Base-by-base conservation (phyloP, 2,113 vertebrate genomes). In the Protobothrops mucrosquamatus region DNA sequence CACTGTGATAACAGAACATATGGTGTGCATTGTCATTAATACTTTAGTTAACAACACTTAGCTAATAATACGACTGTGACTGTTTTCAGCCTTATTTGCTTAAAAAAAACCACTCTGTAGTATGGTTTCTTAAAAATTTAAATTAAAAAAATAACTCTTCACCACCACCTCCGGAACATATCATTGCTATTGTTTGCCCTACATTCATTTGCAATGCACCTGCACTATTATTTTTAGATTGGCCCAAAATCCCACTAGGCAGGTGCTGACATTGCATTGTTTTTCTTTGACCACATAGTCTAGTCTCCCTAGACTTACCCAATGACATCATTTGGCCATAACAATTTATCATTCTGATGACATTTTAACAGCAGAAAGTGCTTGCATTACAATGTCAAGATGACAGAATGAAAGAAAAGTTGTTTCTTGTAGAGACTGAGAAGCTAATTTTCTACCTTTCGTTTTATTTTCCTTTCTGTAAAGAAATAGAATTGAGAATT, bases 261-360 rank as follows among this genome's bases (percentile, higher is more conserved):
- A 20, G 20, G 9, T 59, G 48, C 18, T 61, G 46, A 81, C 91
- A 91, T 91, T 94, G 89, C 61, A 91, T 88, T 92, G 85, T 92
- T 89, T 91, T 87, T 85, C 64, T 64, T 86, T 91, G 15, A 29
- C 64, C 85, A 26, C 34, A 54, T 34, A 43, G 86, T 56, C 46
- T 64, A 69, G 29, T 92, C 89, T 89, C 64, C 34, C 11, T n/a
- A 91, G 85, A 91, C 10, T 94, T 74, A 34, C 64, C 81, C 59
- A 93, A 91, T 92, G 91, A 94, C 86, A 92, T 92, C 91, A 92
- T 94, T 92, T 91, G 92, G 54, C 55, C 89, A 88, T 91, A 92
- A 92, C 69, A 91, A 64, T 89, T 93, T 85, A 59, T 94, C 89
- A 91, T 92, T 34, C 20, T 89, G 92, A 91, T 55, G 86, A 64